Evolutionary conservation across 1,140 invertebrate genomes (phyloP), one percentile per base, ranked within the genome.

Genomic region (Saccostrea cuccullata): DNA sequence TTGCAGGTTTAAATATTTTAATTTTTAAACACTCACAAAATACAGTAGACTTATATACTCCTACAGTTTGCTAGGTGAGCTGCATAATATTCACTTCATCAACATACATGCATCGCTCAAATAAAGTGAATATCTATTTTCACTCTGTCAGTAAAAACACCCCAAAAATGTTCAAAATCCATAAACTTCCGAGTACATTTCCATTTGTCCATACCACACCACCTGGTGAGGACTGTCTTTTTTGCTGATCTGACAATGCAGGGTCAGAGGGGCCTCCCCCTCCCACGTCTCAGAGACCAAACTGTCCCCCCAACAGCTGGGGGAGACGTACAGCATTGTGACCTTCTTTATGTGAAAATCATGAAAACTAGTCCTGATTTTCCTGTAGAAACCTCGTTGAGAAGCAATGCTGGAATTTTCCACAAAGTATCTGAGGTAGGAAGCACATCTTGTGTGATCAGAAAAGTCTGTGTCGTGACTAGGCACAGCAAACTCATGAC

Each of bases 341-440:
- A 93, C 85, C n/a, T 82, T 86, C 64, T 91, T 91, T 9, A 93
- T 89, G 86, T 91, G 90, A 83, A 92, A 91, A 77, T 93, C 89
- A 83, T 92, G 91, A 84, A 93, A 92, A 47, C 89, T 90, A 9
- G 88, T 90, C 64, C 89, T 87, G 8, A 92, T 90, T 15, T 91
- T 89, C 58, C 85, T 85, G 26, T 91, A 90, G 77, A 89, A 90
- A 36, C 85, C 89, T 86, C 88, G 89, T 4, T 89, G 36, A 26
- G 92, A 92, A 2, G 92, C 92, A 73, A 93, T 90, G 56, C 92
- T 93, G 5, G 91, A 90, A 84, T 91, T 91, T 55, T 93, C 91
- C 3, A 88, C 60, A 73, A 93, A 93, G 86, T 91, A 93, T 64
- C 88, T 83, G 2, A 92, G 84, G 85, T 93, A 93, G 15, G 92